These are phyloP conservation scores for Acleris cristana DNA, from an alignment of 2,888 invertebrate genomes.

Conservation along the genomic window DNA sequence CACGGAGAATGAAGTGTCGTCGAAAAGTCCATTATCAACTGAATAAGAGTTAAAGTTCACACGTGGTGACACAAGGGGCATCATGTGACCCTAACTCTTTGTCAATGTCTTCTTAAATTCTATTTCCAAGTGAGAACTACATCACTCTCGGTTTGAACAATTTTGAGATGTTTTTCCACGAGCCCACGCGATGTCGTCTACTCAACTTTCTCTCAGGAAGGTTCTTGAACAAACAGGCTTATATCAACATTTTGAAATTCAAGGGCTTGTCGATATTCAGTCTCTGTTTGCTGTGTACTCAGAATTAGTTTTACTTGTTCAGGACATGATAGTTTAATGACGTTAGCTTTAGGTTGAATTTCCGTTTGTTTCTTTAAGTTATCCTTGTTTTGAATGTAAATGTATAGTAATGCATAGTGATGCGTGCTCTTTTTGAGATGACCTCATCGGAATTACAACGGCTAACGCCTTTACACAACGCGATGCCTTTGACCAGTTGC, in stretches of 20 bases:
- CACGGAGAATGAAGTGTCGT: constrained; percentile 62
- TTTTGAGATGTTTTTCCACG: constrained; percentile 35
- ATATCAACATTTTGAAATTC: constrained; percentile 66
- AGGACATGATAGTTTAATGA: constrained; percentile 48
- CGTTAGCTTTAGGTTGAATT: constrained; percentile 46
- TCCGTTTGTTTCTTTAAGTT: constrained; percentile 35
- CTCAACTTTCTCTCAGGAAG: constrained; percentile 48
- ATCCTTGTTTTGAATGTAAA: neutral
- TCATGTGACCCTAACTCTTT: constrained; percentile 43
- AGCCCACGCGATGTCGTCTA: constrained; percentile 54
- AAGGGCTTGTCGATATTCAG: constrained; percentile 61
- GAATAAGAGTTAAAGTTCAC: constrained; percentile 71
- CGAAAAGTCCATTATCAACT: constrained; percentile 55
- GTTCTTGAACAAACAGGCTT: constrained; percentile 56
- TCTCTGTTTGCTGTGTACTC: constrained; percentile 54
- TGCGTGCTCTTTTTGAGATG: constrained; percentile 19
- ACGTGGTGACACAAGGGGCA: constrained; percentile 65
- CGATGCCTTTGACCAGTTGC: constrained; percentile 35
- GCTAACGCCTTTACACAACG: constrained; percentile 38
- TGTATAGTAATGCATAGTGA: neutral
- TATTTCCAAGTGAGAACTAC: constrained; percentile 17
- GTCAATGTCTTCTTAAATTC: neutral
- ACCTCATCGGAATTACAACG: constrained; percentile 29
- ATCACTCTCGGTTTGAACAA: constrained; percentile 10
- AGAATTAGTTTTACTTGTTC: constrained; percentile 54